Evolutionary conservation across 2,113 vertebrate genomes (phyloP).

Genomic region (Mobula hypostoma): DNA sequence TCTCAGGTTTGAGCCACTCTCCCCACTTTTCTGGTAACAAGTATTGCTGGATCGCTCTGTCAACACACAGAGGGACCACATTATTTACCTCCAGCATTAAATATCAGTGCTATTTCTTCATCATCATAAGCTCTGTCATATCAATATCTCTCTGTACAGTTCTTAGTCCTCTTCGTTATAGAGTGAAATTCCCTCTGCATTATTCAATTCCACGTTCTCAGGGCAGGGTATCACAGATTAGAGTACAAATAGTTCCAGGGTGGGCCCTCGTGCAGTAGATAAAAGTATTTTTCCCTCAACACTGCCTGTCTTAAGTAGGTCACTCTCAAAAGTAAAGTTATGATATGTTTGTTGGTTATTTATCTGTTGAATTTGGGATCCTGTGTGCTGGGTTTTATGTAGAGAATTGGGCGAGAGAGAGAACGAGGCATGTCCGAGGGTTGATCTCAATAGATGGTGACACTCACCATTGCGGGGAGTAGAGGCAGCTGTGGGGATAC

Average conservation of each 20-base stretch:
- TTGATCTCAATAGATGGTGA: no score
- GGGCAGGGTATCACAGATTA: background rate
- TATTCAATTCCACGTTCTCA: background rate
- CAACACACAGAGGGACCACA: background rate
- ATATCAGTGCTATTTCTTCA: background rate
- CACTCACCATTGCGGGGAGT: slow-evolving; percentile 85
- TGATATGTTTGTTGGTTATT: background rate
- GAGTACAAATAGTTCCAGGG: background rate
- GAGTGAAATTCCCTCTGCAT: background rate
- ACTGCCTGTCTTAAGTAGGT: background rate
- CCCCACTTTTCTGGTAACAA: slow-evolving; percentile 82
- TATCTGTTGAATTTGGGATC: background rate
- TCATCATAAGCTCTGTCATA: background rate
- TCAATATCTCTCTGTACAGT: background rate
- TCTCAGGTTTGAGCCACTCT: slow-evolving; percentile 85
- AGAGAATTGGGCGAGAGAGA: no score
- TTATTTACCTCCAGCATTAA: background rate
- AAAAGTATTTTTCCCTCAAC: background rate
- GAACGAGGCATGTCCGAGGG: background rate
- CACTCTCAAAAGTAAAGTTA: background rate
- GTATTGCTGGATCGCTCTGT: slow-evolving; percentile 68
- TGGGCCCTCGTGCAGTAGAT: background rate
- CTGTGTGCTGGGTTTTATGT: background rate
- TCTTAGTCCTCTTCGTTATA: background rate
- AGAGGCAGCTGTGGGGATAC: slow-evolving; percentile 87